These are phyloP conservation scores for Drosophila atripex DNA, from an alignment of 2,888 invertebrate genomes.

Conservation along the genomic window DNA sequence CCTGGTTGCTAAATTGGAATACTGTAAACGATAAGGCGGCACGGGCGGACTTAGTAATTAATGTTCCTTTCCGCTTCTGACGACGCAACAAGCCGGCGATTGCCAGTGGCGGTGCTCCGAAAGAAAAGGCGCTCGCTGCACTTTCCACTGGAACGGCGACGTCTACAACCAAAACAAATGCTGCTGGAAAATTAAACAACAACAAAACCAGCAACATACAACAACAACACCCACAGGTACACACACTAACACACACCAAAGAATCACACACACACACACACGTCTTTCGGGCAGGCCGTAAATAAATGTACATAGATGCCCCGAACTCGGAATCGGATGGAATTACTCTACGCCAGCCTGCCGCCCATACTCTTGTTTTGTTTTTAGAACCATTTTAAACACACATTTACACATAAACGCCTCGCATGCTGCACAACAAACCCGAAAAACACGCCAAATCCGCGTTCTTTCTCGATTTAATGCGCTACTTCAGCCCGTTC, in stretches of 20 bases:
- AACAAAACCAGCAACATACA: slow-evolving; percentile 4
- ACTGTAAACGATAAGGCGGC: slow-evolving; percentile 49
- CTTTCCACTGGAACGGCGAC: slow-evolving; percentile 16
- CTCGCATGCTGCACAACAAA: slow-evolving; percentile 29
- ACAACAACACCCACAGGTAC: slow-evolving; percentile 5
- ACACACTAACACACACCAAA: slow-evolving; percentile 1
- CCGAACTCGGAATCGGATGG: slow-evolving; percentile 23
- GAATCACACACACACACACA: slow-evolving; percentile 13
- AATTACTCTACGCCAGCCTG: slow-evolving; percentile 20
- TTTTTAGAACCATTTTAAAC: slow-evolving; percentile 45
- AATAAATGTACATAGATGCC: slow-evolving; percentile 49
- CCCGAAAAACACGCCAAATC: slow-evolving; percentile 24
- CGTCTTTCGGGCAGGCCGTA: slow-evolving; percentile 43
- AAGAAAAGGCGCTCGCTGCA: slow-evolving; percentile 15
- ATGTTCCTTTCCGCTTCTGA: slow-evolving; percentile 18
- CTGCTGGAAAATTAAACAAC: slow-evolving; percentile 28
- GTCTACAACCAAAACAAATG: slow-evolving; percentile 41
- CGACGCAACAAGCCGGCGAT: slow-evolving; percentile 62
- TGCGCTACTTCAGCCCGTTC: not conserved
- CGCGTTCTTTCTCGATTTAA: not conserved
- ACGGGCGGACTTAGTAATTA: slow-evolving; percentile 29
- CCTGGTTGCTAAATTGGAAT: slow-evolving; percentile 45
- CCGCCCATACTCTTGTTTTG: slow-evolving; percentile 47
- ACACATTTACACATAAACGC: slow-evolving; percentile 29
- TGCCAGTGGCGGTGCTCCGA: slow-evolving; percentile 4